Conservation (phyloP, 2,888 invertebrate species). For the Helobdella robusta region DNA sequence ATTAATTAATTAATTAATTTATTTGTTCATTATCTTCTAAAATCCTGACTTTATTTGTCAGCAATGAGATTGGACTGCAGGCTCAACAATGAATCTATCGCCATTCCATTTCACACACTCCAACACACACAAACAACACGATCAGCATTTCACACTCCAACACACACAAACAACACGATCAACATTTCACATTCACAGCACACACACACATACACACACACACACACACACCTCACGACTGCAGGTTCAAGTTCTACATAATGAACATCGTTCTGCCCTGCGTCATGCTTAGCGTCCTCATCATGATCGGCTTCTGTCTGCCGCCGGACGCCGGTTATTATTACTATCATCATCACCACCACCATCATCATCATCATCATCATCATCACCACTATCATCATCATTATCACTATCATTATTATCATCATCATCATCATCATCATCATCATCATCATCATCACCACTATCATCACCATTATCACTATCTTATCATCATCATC, state of each 20-base stretch:
- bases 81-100: no score
- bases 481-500: background rate
- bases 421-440: background rate
- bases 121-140: no score
- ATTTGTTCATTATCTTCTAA: no score
- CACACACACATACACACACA: no score
- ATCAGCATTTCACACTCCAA: no score
- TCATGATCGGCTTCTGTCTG: conserved; percentile 35
- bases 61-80: no score
- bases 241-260: conserved; percentile 35
- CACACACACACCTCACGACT: no score
- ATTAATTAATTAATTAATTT: no score
- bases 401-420: background rate
- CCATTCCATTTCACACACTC: no score
- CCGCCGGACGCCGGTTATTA: conserved; percentile 31
- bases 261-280: conserved; percentile 38
- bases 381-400: background rate
- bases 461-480: background rate
- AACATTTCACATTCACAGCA: no score
- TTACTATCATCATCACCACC: background rate
- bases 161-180: no score
- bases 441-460: background rate
- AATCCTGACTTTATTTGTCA: no score
- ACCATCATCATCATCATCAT: background rate
- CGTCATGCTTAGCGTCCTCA: conserved; percentile 36